These are phyloP conservation scores for Eublepharis macularius DNA, from an alignment of 2,113 vertebrate species.

Conservation along the genomic window DNA sequence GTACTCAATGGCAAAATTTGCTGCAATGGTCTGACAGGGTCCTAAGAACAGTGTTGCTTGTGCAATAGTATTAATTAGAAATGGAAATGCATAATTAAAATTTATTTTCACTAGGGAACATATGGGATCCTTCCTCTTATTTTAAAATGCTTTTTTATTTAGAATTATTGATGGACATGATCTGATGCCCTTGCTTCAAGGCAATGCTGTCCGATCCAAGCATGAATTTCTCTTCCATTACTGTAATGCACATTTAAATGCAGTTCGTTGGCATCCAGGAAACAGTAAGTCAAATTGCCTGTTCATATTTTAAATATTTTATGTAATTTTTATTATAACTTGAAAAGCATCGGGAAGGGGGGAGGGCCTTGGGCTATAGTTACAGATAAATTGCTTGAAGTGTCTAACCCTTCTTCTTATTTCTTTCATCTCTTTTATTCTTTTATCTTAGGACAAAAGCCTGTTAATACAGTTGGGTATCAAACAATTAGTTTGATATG, in stretches of 20 bases:
- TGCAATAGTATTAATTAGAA: neutral
- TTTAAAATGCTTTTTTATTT: constrained; percentile 20
- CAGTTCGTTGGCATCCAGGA: constrained; percentile 83
- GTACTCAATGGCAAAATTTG: neutral
- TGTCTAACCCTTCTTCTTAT: neutral
- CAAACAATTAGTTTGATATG: neutral
- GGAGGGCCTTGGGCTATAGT: neutral
- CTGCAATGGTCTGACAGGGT: neutral
- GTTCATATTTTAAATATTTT: constrained; percentile 10
- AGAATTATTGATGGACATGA: constrained; percentile 85
- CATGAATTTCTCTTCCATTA: constrained; percentile 94
- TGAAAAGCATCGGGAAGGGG: neutral
- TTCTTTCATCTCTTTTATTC: neutral
- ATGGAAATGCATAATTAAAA: neutral
- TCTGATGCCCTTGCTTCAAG: constrained; percentile 84
- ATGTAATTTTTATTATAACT: constrained; percentile 9
- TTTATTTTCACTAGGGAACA: accelerated
- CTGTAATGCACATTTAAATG: constrained; percentile 85
- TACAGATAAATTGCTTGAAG: neutral
- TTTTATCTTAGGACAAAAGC: neutral
- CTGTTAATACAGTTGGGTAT: neutral
- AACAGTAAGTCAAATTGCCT: constrained; percentile 79
- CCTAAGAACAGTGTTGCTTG: accelerated
- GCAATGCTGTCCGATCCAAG: constrained; percentile 62
- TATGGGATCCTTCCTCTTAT: constrained; percentile 10